Evolutionary conservation across 2,888 invertebrate species (phyloP), one percentile per base, ranked within the genome.

Genomic region (Diploptera punctata): DNA sequence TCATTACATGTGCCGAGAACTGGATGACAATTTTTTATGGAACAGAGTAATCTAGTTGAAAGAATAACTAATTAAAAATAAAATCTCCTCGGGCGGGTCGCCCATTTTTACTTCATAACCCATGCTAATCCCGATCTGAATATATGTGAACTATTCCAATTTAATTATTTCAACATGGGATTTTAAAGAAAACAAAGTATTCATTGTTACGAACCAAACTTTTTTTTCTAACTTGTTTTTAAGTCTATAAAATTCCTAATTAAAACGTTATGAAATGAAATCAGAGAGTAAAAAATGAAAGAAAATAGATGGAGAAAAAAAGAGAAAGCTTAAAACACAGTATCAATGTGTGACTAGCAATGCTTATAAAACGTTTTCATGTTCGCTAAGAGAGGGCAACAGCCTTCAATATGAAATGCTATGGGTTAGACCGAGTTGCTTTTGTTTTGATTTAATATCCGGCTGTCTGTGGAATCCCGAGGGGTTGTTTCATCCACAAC

Each of bases 371-470:
- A 21, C 10, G 21, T 52, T 4, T 13, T 16, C 13, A 21, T 7
- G n/a, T n/a, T n/a, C n/a, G n/a, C n/a, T n/a, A n/a, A 21, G 52
- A 24, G 52, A 49, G 3, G 19, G 24, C 21, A 52, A 52, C 21
- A n/a, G 52, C 5, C 52, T n/a, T 52, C 52, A 52, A 21, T 24
- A 52, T 1, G 21, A 52, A n/a, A 9, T 13, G 0, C 52, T 24
- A 52, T 18, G 24, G 24, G 24, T 24, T 24, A 24, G 19, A 9
- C 10, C 47, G 52, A 52, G 3, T n/a, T 61, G 31, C 70, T 44
- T 62, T 62, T 70, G 70, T 70, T 70, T 70, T 70, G 70, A 70
- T 62, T 61, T 62, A 65, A 70, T 70, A 65, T 70, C 62, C 70
- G 62, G 18, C 18, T 61, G 31, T 29, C 19, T 33, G 31, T 24